Conservation (phyloP, 2,797 vertebrate species). For the Chaenodraco wilsoni region DNA sequence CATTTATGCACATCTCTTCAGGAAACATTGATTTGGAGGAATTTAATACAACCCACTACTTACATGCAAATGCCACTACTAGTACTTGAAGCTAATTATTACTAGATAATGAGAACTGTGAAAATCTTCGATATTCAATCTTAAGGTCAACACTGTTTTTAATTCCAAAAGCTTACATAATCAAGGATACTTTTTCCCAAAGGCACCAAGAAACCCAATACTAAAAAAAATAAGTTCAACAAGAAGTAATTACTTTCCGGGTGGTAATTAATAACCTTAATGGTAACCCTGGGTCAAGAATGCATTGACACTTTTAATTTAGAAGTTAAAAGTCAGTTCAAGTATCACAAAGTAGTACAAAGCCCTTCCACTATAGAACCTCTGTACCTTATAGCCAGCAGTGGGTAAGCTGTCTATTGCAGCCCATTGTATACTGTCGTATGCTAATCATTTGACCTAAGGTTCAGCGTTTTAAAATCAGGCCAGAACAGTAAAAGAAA, state of each 20-base stretch:
- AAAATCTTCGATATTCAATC: constrained; percentile 65
- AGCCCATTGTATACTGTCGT: constrained; percentile 31
- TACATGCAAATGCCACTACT: constrained; percentile 20
- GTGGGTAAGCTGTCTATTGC: constrained; percentile 64
- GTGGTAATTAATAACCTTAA: constrained; percentile 73
- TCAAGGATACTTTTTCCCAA: constrained; percentile 42
- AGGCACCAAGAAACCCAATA: constrained; percentile 37
- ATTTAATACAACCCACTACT: constrained; percentile 45
- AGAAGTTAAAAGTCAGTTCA: constrained; percentile 59
- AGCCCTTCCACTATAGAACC: constrained; percentile 33
- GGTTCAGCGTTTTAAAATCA: constrained; percentile 71
- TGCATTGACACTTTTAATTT: constrained; percentile 65
- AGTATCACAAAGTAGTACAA: constrained; percentile 45
- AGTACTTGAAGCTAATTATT: constrained; percentile 60
- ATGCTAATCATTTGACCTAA: constrained; percentile 74
- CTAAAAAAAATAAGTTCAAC: constrained; percentile 56
- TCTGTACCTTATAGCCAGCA: constrained; percentile 35
- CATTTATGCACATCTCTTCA: constrained; percentile 65
- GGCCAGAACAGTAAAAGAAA: constrained; percentile 65
- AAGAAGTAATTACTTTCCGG: constrained; percentile 65
- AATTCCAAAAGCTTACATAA: constrained; percentile 58
- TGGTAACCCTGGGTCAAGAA: constrained; percentile 71
- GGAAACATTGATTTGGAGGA: constrained; percentile 62
- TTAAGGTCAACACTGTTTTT: constrained; percentile 62
- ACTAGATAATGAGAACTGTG: constrained; percentile 63